phyloP scores from a whole-genome alignment of 2,113 vertebrate genomes.

The Sceloporus undulatus region DNA sequence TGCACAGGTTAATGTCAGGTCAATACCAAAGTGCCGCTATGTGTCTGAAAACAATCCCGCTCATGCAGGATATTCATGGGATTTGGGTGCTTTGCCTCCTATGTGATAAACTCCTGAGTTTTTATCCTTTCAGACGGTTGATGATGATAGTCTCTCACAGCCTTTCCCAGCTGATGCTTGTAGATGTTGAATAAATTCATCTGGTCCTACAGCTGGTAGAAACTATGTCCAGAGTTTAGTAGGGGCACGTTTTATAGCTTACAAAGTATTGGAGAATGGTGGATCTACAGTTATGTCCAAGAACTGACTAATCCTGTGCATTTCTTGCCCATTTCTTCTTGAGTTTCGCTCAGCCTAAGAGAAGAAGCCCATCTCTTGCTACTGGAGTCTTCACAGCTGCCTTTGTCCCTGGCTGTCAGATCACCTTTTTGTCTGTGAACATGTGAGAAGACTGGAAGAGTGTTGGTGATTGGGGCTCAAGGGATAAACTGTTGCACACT shows the following conservation, averaged over 20 bases:
- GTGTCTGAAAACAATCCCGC: too few species aligned
- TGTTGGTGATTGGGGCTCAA: neutral
- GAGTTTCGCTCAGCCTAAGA: fast-evolving
- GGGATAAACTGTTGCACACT: neutral
- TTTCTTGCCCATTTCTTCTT: conserved; percentile 51
- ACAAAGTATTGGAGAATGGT: conserved; percentile 3
- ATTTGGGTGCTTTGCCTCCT: too few species aligned
- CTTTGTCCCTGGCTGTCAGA: neutral
- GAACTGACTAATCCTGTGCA: conserved; percentile 24
- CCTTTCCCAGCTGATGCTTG: neutral
- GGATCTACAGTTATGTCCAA: conserved; percentile 41
- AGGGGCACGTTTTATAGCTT: neutral
- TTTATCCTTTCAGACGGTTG: neutral
- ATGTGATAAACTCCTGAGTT: neutral
- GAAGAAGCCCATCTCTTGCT: conserved; percentile 20
- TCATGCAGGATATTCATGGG: too few species aligned
- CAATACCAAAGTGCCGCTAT: too few species aligned
- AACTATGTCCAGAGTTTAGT: fast-evolving
- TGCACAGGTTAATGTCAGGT: too few species aligned
- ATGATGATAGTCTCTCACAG: neutral
- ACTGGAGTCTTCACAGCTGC: fast-evolving
- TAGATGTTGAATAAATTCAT: conserved; percentile 17
- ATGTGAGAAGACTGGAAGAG: neutral
- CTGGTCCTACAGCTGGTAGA: neutral
- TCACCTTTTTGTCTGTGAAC: neutral